Base-by-base conservation (phyloP, 2,113 vertebrate species). In the Anser cygnoides region DNA sequence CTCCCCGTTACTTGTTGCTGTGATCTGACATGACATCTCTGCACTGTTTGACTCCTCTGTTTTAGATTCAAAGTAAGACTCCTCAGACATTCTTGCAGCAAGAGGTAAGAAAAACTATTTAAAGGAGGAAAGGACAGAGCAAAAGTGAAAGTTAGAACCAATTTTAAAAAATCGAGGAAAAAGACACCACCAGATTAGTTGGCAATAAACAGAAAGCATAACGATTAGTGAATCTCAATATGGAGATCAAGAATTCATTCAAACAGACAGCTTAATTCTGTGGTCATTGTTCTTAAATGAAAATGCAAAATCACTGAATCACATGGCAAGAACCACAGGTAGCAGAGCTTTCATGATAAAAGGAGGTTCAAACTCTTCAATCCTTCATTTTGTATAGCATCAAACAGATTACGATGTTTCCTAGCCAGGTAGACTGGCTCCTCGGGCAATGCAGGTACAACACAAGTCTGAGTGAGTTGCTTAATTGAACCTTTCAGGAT, bases 31-130 rank as follows among this genome's bases (percentile, higher is more conserved):
- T 81, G 98, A 99, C 98, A 99, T 98, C 98, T 98, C 98, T 96
- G 99, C 98, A 98, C 98, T 99, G 96, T 99, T 99, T 97, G 98
- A 98, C 94, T 99, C 98, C 98, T 98, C 98, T 98, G 97, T 98
- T 98, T 99, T 98, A 98, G 98, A 98, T 98, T 99, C 98, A 99
- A 98, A 99, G 98, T 98, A 99, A 96, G 98, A 99, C 98, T 99
- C 98, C 97, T 98, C 96, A 98, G 98, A 99, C 98, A 99, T 98
- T 98, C 98, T 99, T 98, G 98, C 98, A 98, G 98, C 97, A 98
- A 99, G 96, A 98, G 99, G 98, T 97, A 98, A 98, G 98, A 98
- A 97, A 98, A 98, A 98, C 99, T 99, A 98, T 98, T 97, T 96
- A 97, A 96, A 97, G 97, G 75, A 97, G 98, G 98, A 98, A 98